Evolutionary conservation across 1,140 invertebrate species (phyloP), one percentile per base, ranked within the genome.

Genomic region (Littorina saxatilis): DNA sequence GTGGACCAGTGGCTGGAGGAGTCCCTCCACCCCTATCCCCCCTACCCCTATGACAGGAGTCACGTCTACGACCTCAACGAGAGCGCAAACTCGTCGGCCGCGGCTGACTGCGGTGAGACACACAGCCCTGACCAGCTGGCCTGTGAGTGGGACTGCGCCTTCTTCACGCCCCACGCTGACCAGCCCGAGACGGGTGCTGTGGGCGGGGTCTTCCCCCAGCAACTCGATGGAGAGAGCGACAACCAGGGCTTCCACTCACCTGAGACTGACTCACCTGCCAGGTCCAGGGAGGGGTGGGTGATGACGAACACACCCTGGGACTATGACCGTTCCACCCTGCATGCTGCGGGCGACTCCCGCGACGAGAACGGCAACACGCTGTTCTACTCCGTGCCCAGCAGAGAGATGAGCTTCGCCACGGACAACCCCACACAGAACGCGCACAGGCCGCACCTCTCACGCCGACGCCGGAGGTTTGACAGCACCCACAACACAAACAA

Each of bases 401-500:
- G n/a, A 29, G 72, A 50, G 32, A n/a, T n/a, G n/a, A n/a, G n/a
- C n/a, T n/a, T n/a, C n/a, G n/a, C n/a, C n/a, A n/a, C n/a, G n/a
- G 29, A 68, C 7, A 17, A 68, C 35, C 20, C 37, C 29, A 17
- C 5, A 4, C 23, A 27, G n/a, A 29, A 35, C 37, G 32, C 70
- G 4, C n/a, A 3, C 52, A 43, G 37, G 20, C 7, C 15, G 37
- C 2, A 15, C 15, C 4, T 17, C 5, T 17, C 20, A 27, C 40
- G 74, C 43, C 37, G 39, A 27, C 39, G 58, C 55, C 39, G 35
- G 15, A 5, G n/a, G 0, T 35, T 17, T 29, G 29, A 66, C 17
- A 20, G 39, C 37, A 63, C n/a, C n/a, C 35, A 43, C 39, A 78
- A 78, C 58, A 78, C n/a, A 15, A 78, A 78, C 29, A 78, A 78